Conservation (phyloP, 2,797 vertebrate species). For the Lycodopsis pacificus region DNA sequence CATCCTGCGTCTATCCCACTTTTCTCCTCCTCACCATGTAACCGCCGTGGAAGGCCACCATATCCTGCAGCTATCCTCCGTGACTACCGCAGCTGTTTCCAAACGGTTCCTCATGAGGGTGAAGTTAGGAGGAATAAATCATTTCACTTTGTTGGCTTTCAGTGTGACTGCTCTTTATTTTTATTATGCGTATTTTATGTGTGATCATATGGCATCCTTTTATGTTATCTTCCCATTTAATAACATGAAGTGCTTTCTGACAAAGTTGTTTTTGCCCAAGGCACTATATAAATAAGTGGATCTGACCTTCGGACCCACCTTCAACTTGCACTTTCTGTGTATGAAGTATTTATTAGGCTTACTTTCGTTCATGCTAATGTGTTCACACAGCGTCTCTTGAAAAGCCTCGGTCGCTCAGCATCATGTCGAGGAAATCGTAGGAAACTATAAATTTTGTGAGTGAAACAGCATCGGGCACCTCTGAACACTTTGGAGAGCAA, state of each 20-base stretch:
- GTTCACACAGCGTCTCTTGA: conserved; percentile 31
- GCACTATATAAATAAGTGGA: conserved; percentile 44
- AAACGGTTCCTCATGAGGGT: conserved; percentile 48
- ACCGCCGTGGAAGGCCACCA: conserved; percentile 58
- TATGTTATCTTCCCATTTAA: conserved; percentile 47
- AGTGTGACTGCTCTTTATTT: conserved; percentile 28
- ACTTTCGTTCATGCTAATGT: conserved; percentile 46
- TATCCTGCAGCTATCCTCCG: conserved; percentile 56
- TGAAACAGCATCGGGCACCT: conserved; percentile 14
- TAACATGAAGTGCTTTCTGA: conserved; percentile 62
- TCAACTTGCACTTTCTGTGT: conserved; percentile 46
- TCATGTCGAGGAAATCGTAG: conserved; percentile 3
- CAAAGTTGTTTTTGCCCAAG: conserved; percentile 50
- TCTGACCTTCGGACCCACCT: conserved; percentile 48
- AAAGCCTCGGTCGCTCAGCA: conserved; percentile 29
- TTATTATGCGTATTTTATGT: conserved; percentile 26
- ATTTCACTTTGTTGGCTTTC: conserved; percentile 49
- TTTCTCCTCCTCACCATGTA: conserved; percentile 53
- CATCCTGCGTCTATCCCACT: conserved; percentile 68
- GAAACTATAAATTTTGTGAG: conserved; percentile 39
- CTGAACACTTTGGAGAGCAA: neutral
- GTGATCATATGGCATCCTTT: conserved; percentile 18
- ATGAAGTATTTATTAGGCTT: conserved; percentile 56
- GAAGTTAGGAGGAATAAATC: conserved; percentile 39
- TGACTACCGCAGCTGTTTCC: conserved; percentile 52